These are phyloP conservation scores for Cremastinae sp. DNA, from an alignment of 2,888 invertebrate genomes.

Conservation along the genomic window DNA sequence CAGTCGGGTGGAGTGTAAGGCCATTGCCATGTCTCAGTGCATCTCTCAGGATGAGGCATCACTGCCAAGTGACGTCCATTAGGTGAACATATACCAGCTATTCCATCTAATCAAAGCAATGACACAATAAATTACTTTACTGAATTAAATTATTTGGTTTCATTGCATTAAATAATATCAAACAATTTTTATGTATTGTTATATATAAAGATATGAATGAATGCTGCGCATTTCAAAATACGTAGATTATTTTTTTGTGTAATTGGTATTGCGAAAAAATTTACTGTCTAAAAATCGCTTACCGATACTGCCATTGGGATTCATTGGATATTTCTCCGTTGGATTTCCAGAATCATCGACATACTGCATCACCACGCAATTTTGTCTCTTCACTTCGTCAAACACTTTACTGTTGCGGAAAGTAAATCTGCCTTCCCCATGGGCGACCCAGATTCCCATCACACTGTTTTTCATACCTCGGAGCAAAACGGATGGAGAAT, in stretches of 20 bases:
- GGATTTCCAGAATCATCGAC: constrained; percentile 89
- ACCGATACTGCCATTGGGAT: constrained; percentile 95
- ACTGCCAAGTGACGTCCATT: constrained; percentile 97
- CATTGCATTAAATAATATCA: background rate
- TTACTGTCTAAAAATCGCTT: constrained; percentile 66
- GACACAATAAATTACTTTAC: background rate
- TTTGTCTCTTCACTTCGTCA: constrained; percentile 81
- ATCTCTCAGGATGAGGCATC: constrained; percentile 99
- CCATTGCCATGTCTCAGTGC: constrained; percentile 95
- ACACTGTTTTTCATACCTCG: constrained; percentile 92
- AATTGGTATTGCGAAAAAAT: constrained; percentile 1
- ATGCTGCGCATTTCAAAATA: background rate
- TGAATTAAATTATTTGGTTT: background rate
- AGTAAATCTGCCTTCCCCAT: constrained; percentile 94
- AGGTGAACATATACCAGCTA: constrained; percentile 93
- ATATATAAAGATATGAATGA: background rate
- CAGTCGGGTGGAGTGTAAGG: constrained; percentile 84
- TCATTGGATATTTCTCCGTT: constrained; percentile 93
- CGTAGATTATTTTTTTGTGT: background rate
- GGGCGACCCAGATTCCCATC: constrained; percentile 98
- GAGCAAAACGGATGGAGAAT: constrained; percentile 91
- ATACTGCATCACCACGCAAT: constrained; percentile 90
- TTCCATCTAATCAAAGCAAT: constrained; percentile 83
- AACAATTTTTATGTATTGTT: background rate
- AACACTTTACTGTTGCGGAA: constrained; percentile 82